A percentile compares a stretch with the other conserved stretches of the same genome.
Evolutionary conservation across 2,113 vertebrate species (phyloP).

Genomic region (Sitta europaea): DNA sequence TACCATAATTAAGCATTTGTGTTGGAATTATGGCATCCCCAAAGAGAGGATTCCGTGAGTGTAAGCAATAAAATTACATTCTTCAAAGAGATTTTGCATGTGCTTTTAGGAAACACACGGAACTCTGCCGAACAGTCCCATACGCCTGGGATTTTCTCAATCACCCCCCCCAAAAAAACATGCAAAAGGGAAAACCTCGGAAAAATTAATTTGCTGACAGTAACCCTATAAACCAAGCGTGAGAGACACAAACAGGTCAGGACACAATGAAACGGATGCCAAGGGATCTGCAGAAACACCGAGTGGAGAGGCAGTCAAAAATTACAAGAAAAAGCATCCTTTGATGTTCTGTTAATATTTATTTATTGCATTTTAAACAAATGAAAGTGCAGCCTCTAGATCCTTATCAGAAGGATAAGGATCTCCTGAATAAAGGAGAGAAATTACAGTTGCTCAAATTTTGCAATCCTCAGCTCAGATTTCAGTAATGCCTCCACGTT

Average conservation of each 20-base stretch:
- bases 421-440: not conserved
- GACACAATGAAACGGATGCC: accelerated
- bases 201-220: not conserved
- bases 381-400: not conserved
- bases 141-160: not conserved
- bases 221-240: not conserved
- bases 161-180: not conserved
- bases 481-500: not conserved
- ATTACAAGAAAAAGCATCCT: not conserved
- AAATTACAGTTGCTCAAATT: not conserved
- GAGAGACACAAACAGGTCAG: not conserved
- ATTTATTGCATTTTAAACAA: not conserved
- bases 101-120: not conserved
- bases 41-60: not conserved
- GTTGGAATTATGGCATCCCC: not conserved
- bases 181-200: not conserved
- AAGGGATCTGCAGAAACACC: not conserved
- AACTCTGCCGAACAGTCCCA: not conserved
- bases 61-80: not conserved
- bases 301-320: not conserved
- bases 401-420: not conserved
- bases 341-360: not conserved
- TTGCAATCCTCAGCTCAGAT: not conserved
- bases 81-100: not conserved
- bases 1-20: not conserved